A percentile compares a stretch with the other conserved stretches of the same genome.
Conservation (phyloP, 2,797 vertebrate species). For the Sebastes matsubarae region DNA sequence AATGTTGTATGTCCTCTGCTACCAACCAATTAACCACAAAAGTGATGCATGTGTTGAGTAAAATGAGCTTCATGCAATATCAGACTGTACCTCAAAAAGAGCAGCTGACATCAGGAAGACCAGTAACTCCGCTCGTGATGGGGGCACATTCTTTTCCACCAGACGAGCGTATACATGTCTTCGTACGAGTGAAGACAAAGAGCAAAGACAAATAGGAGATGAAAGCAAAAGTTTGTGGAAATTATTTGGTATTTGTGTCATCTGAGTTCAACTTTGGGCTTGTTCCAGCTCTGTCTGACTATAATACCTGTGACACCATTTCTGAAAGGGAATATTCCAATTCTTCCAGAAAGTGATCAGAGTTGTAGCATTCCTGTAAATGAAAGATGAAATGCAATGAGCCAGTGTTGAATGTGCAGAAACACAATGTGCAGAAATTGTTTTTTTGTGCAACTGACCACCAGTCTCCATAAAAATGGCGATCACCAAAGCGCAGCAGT, state of each 20-base stretch:
- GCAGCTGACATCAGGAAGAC: slow-evolving; percentile 51
- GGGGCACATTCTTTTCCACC: slow-evolving; percentile 21
- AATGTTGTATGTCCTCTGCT: not conserved
- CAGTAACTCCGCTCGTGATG: slow-evolving; percentile 39
- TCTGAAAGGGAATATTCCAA: slow-evolving; percentile 61
- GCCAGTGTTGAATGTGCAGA: not conserved
- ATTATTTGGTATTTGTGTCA: not conserved
- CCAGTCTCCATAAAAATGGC: slow-evolving; percentile 59
- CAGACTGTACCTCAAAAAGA: slow-evolving; percentile 53
- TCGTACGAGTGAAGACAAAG: not conserved
- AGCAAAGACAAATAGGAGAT: not conserved
- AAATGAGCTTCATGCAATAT: not conserved
- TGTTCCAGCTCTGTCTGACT: not conserved
- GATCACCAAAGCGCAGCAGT: slow-evolving; percentile 67
- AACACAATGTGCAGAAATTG: not conserved
- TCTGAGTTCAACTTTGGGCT: not conserved
- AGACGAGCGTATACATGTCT: slow-evolving; percentile 57
- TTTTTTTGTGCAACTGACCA: slow-evolving; percentile 36
- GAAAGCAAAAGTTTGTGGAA: not conserved
- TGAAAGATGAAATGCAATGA: not conserved
- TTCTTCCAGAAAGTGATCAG: slow-evolving; percentile 55
- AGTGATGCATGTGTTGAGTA: not conserved
- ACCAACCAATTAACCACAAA: not conserved
- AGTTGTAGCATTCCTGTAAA: slow-evolving; percentile 58
- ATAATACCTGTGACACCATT: slow-evolving; percentile 55